phyloP scores from a whole-genome alignment of 2,113 vertebrate genomes.

The Notiomystis cincta region DNA sequence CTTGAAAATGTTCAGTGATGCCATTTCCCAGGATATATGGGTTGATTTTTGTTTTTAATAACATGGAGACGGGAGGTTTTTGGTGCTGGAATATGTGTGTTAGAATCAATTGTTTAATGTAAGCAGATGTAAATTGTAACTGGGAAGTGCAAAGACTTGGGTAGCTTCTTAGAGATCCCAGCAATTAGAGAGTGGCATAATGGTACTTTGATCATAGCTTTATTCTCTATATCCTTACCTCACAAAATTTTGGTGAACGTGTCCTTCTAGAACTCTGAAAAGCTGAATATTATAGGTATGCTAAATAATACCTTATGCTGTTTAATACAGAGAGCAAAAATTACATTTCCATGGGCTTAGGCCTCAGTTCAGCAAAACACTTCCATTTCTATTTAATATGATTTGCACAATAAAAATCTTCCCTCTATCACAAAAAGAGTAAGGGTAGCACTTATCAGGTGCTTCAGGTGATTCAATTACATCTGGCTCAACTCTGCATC shows the following conservation, averaged over 20 bases:
- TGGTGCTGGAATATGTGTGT: not conserved
- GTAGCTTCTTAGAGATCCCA: not conserved
- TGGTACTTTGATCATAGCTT: not conserved
- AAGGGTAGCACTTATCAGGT: not conserved
- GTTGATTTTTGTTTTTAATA: not conserved
- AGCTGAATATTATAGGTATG: not conserved
- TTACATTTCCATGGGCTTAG: not conserved
- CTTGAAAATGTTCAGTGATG: conserved; percentile 26
- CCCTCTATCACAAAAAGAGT: not conserved
- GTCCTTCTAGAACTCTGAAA: not conserved
- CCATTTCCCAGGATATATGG: conserved; percentile 19
- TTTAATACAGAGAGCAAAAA: not conserved
- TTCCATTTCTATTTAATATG: not conserved
- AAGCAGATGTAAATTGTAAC: not conserved
- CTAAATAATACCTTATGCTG: not conserved
- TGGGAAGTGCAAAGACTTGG: not conserved
- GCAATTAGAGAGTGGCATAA: not conserved
- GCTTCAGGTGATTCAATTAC: not conserved
- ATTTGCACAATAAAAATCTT: not conserved
- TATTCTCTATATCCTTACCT: not conserved
- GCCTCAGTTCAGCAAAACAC: not conserved
- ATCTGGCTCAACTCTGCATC: not conserved
- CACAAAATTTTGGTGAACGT: not conserved
- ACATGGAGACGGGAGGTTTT: not conserved
- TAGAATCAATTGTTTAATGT: not conserved